Evolutionary conservation across 2,888 invertebrate species (phyloP), one percentile per base, ranked within the genome.

Genomic region (Leucophenga montana): DNA sequence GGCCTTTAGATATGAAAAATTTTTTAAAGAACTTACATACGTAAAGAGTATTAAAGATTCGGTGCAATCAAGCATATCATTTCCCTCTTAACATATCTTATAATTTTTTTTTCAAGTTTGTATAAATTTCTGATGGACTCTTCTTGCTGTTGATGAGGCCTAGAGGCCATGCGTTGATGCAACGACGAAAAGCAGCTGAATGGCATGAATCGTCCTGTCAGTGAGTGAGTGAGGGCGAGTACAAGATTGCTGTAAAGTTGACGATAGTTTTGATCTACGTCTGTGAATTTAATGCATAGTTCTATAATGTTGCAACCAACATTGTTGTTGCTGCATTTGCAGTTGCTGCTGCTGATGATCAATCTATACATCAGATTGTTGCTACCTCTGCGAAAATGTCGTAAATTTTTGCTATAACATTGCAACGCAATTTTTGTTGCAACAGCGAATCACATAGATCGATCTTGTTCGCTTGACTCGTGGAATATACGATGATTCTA

Each of bases 181-280:
- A 53, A 46, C 56, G 59, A 56, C 67, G 65, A 66, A 39, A 61
- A 62, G 44, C 44, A 14, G 18, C 44, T 16, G 44, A 31, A 61
- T 33, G 31, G 61, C 9, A 20, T 44, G 13, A 18, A 39, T 18
- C 39, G 20, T 54, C 13, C 0, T 54, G 18, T 54, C 53, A 20
- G 20, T 62, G 46, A 69, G 14, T 44, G 44, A 20, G 48, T 61
- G 59, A 44, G 18, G 66, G 62, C 31, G 18, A 64, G 65, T 71
- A 22, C 65, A 70, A 22, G 62, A 67, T 46, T 71, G 72, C 78
- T 73, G 73, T 79, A 80, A 82, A 78, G 80, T 79, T 77, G 78
- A 80, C 78, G 82, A 82, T 82, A 83, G 81, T 82, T 82, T 83
- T 83, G 84, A 82, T 84, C 39, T 39, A 11, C 11, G 39, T 39